A percentile compares a stretch with the other conserved stretches of the same genome.
These are phyloP conservation scores for Tipula lateralis DNA, from an alignment of 2,888 invertebrate genomes.

Conservation along the genomic window DNA sequence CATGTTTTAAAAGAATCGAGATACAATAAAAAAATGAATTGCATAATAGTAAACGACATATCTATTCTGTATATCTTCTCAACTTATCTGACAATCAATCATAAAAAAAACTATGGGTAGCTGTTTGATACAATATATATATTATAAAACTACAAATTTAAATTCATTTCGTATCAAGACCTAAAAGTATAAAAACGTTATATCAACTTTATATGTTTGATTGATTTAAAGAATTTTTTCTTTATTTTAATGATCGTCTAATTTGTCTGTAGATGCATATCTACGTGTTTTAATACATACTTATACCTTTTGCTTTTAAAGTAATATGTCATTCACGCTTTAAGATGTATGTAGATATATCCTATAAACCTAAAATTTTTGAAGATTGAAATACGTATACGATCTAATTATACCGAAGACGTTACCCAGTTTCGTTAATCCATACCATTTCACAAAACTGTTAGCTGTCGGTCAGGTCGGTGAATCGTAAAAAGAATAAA, in stretches of 20 bases:
- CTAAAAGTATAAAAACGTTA: background rate
- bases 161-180: background rate
- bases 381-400: too few species aligned
- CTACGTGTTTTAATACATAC: background rate
- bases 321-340: constrained; percentile 24
- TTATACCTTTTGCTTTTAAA: constrained; percentile 9
- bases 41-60: constrained; percentile 24
- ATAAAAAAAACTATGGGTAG: constrained; percentile 12
- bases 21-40: background rate
- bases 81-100: constrained; percentile 24
- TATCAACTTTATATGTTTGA: background rate
- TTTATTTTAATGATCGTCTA: constrained; percentile 12
- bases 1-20: background rate
- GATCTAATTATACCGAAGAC: too few species aligned
- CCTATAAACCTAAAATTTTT: too few species aligned
- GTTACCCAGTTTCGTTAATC: too few species aligned
- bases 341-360: background rate
- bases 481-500: too few species aligned
- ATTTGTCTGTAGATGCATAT: constrained; percentile 1
- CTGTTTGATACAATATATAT: background rate
- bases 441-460: too few species aligned
- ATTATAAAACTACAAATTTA: background rate
- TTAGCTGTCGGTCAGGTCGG: too few species aligned
- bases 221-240: background rate
- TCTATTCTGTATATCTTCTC: background rate